These are phyloP conservation scores for Leptobrachium ailaonicum DNA, from an alignment of 2,113 vertebrate species.

Conservation along the genomic window DNA sequence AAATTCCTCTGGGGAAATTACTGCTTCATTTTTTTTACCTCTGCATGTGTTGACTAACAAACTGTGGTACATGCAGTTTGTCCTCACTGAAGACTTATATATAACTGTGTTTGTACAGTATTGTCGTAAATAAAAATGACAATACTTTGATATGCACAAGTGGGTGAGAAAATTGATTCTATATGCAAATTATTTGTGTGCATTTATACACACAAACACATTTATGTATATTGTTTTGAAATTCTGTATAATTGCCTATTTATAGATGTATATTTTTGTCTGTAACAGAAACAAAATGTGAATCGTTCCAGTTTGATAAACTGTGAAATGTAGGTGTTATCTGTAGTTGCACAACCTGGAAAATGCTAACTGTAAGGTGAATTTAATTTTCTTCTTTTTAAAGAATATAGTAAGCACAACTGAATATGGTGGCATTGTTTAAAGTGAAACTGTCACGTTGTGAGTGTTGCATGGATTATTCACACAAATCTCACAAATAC, in stretches of 20 bases:
- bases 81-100: not conserved
- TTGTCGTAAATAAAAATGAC: not conserved
- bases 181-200: not conserved
- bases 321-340: slow-evolving; percentile 1
- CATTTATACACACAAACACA: not conserved
- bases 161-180: not conserved
- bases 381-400: not conserved
- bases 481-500: too few species aligned
- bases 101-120: not conserved
- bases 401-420: not conserved
- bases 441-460: too few species aligned
- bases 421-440: not conserved
- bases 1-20: too few species aligned
- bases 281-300: not conserved
- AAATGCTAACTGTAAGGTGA: not conserved
- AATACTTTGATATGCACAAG: too few species aligned
- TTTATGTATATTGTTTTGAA: not conserved
- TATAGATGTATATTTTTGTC: slow-evolving; percentile 26
- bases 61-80: not conserved
- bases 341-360: not conserved
- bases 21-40: not conserved
- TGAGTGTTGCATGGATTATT: too few species aligned
- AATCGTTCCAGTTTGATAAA: not conserved
- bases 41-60: not conserved
- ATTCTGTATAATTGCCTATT: not conserved